These are phyloP conservation scores for Crypturellus undulatus DNA, from an alignment of 2,113 vertebrate species.

Conservation along the genomic window DNA sequence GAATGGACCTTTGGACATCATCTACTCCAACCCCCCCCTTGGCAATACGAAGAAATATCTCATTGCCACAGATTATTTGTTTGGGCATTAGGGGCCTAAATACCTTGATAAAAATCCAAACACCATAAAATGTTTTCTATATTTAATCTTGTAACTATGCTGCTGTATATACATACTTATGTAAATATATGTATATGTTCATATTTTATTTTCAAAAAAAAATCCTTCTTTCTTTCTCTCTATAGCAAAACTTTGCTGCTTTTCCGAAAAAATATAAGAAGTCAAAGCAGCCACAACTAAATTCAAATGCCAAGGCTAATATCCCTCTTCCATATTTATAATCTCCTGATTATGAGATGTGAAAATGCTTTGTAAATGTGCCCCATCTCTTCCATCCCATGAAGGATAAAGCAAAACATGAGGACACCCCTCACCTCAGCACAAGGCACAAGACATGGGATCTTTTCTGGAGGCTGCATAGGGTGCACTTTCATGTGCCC, in stretches of 20 bases:
- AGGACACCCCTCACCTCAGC: background rate
- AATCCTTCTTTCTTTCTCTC: background rate
- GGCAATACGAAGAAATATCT: background rate
- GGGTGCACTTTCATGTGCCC: fast-evolving
- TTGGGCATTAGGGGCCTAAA: background rate
- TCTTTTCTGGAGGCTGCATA: background rate
- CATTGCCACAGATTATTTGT: background rate
- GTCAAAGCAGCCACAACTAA: background rate
- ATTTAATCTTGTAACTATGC: background rate
- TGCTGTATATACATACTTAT: background rate
- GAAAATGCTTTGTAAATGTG: background rate
- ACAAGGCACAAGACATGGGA: fast-evolving
- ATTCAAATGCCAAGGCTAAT: background rate
- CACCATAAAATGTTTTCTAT: background rate
- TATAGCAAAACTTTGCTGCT: background rate
- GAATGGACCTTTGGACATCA: too few relatives aligned
- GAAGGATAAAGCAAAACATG: background rate
- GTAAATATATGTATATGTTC: background rate
- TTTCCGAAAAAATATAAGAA: background rate
- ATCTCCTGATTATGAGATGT: background rate
- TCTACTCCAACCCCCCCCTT: too few relatives aligned
- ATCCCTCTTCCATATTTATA: background rate
- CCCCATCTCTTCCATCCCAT: background rate
- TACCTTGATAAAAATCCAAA: background rate
- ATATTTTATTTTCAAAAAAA: background rate